phyloP scores from a whole-genome alignment of 1,140 invertebrate species.

The Drosophila dunni region DNA sequence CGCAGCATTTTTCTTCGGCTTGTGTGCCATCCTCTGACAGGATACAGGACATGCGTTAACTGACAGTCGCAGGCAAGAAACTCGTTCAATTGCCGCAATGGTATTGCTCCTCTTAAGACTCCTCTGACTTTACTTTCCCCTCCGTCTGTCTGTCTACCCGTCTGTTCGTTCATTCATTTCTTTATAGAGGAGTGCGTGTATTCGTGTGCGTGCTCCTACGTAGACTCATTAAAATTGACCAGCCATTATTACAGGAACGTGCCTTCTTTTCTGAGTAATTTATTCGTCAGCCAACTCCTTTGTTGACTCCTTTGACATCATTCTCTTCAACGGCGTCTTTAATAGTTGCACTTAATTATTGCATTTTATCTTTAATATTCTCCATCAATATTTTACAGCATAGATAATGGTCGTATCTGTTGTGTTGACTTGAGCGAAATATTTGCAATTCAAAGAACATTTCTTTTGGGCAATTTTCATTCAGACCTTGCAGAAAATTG shows the following conservation, averaged over 20 bases:
- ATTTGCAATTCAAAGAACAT: not conserved
- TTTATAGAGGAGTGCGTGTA: conserved; percentile 10
- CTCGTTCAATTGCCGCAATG: conserved; percentile 56
- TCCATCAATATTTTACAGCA: conserved; percentile 19
- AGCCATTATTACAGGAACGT: conserved; percentile 76
- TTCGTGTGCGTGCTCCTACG: conserved; percentile 50
- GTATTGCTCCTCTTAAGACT: conserved; percentile 38
- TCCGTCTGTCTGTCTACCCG: conserved; percentile 18
- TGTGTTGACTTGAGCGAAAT: not conserved
- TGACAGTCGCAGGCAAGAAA: conserved; percentile 43
- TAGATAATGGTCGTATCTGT: conserved; percentile 1
- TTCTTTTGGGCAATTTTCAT: not conserved
- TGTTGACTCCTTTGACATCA: conserved; percentile 29
- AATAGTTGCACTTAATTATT: conserved; percentile 44
- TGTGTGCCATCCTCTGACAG: conserved; percentile 18
- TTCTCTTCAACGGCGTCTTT: conserved; percentile 19
- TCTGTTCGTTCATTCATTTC: conserved; percentile 13
- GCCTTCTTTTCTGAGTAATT: conserved; percentile 59
- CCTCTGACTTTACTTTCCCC: not conserved
- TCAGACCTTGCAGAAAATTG: not conserved
- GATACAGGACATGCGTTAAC: conserved; percentile 23
- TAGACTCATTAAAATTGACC: conserved; percentile 79
- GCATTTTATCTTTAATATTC: conserved; percentile 56
- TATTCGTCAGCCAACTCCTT: conserved; percentile 39
- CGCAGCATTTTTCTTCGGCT: conserved; percentile 65